Base-by-base conservation (phyloP, 2,888 invertebrate genomes). In the Magallana nippona region DNA sequence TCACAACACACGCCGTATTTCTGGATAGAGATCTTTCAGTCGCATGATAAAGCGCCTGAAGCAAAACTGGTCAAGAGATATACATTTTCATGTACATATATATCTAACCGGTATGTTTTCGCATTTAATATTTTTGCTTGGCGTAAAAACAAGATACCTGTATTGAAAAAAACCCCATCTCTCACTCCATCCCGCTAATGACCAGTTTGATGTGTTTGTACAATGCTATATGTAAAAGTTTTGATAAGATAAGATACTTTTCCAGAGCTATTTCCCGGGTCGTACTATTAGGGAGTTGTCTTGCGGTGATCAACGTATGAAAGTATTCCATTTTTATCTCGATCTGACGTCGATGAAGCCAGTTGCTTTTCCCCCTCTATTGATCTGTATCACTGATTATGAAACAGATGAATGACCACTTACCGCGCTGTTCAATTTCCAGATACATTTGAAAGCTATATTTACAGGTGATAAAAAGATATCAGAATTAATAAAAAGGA, bases 391-490 rank as follows among this genome's bases (percentile, higher is more conserved):
- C 0, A 32, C 11, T 27, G 71, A 71, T 71, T 71, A 32, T 71
- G 8, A 22, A 71, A 32, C 71, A 71, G 71, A 71, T 71, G 32
- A 71, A 71, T 71, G 71, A 22, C 71, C 71, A 27, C 71, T 71
- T 71, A 32, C 71, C 15, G 71, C 32, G 71, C 27, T 71, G 22
- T 27, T 71, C 71, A 19, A 71, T 71, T 71, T 71, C 13, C 71
- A 15, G 11, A 71, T 44, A 32, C 11, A 27, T 71, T 13, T 71
- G 11, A 27, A 27, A 27, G 13, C 27, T 71, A 71, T 32, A 13
- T 71, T 71, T 71, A 71, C 27, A 27, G 11, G 22, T 71, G 71
- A 71, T 71, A 71, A 71, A 63, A 71, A 32, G 32, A 27, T 71
- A 44, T 27, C 13, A 27, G 71, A 32, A 22, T 22, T 71, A 44